phyloP scores from a whole-genome alignment of 2,888 invertebrate genomes.

The Cartodere bifasciata region DNA sequence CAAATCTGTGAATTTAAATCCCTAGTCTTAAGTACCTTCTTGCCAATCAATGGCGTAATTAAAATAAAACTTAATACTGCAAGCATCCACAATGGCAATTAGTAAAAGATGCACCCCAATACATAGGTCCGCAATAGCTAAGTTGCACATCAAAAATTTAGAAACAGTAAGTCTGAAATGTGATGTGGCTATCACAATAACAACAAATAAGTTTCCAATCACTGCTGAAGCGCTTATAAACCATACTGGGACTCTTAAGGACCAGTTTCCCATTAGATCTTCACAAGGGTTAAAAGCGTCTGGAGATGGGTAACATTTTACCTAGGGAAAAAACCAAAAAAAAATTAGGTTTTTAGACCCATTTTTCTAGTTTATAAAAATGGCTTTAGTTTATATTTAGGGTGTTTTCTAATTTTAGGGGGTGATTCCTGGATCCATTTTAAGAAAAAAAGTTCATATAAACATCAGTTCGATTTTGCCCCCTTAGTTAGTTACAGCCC shows the following conservation, averaged over 20 bases:
- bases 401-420: no score
- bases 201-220: slow-evolving; percentile 50
- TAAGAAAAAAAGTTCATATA: no score
- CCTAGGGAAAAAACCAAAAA: slow-evolving; percentile 22
- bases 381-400: no score
- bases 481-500: no score
- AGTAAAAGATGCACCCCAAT: slow-evolving; percentile 51
- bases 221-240: slow-evolving; percentile 45
- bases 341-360: not conserved
- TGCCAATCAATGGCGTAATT: slow-evolving; percentile 59
- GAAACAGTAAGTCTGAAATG: slow-evolving; percentile 39
- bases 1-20: no score
- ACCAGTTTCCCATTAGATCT: slow-evolving; percentile 48
- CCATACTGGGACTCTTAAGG: slow-evolving; percentile 48
- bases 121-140: slow-evolving; percentile 53
- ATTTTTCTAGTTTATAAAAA: no score
- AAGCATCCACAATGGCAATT: slow-evolving; percentile 48
- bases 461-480: no score
- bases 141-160: slow-evolving; percentile 52
- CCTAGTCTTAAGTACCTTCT: slow-evolving; percentile 35
- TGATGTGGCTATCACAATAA: slow-evolving; percentile 42
- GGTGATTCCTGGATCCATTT: no score
- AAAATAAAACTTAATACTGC: slow-evolving; percentile 51
- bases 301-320: slow-evolving; percentile 41
- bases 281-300: slow-evolving; percentile 54